Base-by-base conservation (phyloP, 1,140 invertebrate species). In the Diorhabda sublineata region DNA sequence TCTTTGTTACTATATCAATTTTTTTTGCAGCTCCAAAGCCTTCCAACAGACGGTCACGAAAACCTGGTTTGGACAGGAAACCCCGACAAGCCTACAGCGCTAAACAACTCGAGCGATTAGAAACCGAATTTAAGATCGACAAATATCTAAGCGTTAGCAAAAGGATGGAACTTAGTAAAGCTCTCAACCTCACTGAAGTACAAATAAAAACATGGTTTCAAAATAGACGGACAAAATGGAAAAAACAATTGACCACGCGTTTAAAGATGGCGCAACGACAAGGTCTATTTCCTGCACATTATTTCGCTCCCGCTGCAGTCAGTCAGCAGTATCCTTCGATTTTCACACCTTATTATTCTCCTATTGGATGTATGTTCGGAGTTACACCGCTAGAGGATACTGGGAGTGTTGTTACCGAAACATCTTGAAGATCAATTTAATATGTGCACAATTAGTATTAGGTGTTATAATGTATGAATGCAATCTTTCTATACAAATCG, bases 161-260 rank as follows among this genome's bases (percentile, higher is more conserved):
- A 83, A 84, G 96, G 60, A 91, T 97, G 89, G 94, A 98, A 75
- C 82, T 98, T 2, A 96, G 95, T 0, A 94, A 95, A 80, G 89
- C 89, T 0, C 79, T 98, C 5, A 91, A 89, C 67, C 82, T 98
- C 7, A 97, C 95, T 0, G 96, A 98, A 83, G 95, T 97, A 3
- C 96, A 98, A 84, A 96, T 98, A 66, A 98, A 98, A 81, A 98
- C 96, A 0, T 98, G 96, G 96, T 98, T 73, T 52, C 95, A 98
- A 83, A 97, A 97, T 81, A 85, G 95, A 62, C 84, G 95, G 69
- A 98, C 95, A 1, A 98, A 98, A 78, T 97, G 95, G 95, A 97
- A 98, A 81, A 98, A 98, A 77, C 95, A 98, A 75, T 80, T 97
- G 72, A 95, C 94, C 2, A 94, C 94, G 0, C 82, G 92, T 2